These are phyloP conservation scores for Brachystomella parvula DNA, from an alignment of 1,140 invertebrate genomes.

Conservation along the genomic window DNA sequence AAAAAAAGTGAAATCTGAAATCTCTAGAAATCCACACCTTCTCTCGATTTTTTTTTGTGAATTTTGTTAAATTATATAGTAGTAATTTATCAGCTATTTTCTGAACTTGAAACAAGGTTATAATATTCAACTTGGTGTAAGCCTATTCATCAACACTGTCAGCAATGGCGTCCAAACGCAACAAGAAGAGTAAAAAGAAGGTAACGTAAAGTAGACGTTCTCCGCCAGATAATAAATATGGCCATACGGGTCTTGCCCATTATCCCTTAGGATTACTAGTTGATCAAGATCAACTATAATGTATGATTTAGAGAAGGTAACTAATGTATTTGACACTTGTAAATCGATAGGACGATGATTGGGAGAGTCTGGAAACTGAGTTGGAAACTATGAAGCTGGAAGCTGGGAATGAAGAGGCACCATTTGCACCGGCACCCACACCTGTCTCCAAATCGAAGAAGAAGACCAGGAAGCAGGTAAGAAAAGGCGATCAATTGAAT, in stretches of 20 bases:
- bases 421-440: not conserved
- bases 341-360: not conserved
- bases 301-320: not conserved
- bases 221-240: not conserved
- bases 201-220: not conserved
- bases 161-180: not conserved
- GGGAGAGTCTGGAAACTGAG: not conserved
- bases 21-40: no score
- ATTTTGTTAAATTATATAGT: no score
- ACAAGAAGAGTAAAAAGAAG: conserved; percentile 9
- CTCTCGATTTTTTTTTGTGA: no score
- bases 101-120: not conserved
- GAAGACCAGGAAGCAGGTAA: conserved; percentile 1
- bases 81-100: no score
- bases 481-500: not conserved
- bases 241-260: not conserved
- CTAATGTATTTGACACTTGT: conserved; percentile 1
- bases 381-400: not conserved
- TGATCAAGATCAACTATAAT: not conserved
- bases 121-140: not conserved
- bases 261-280: not conserved
- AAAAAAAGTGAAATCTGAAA: no score
- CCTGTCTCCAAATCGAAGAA: not conserved
- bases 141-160: not conserved
- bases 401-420: not conserved